Percentiles rank a stretch among this genome's conserved stretches.
Evolutionary conservation across 2,888 invertebrate genomes (phyloP).

Genomic region (Teleiodes luculella): DNA sequence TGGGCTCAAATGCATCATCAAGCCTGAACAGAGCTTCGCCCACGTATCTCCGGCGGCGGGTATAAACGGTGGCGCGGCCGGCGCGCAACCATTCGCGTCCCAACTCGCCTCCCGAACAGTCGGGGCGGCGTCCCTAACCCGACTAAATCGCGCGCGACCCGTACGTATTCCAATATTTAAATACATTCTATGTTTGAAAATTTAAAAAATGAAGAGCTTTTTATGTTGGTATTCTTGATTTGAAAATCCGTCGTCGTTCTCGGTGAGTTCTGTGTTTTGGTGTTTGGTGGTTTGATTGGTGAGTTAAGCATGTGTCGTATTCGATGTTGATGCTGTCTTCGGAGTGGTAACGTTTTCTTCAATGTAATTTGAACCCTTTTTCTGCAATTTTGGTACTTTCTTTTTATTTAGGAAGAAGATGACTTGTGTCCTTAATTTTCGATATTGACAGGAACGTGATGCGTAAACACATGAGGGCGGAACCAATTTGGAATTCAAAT

Average conservation of each 20-base stretch:
- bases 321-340: conserved; percentile 5
- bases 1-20: conserved; percentile 13
- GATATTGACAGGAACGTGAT: conserved; percentile 21
- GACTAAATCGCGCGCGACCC: conserved; percentile 56
- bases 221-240: background rate
- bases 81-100: conserved; percentile 56
- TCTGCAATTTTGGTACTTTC: background rate
- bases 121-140: conserved; percentile 52
- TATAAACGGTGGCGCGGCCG: conserved; percentile 60
- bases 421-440: conserved; percentile 6
- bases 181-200: conserved; percentile 1
- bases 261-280: conserved; percentile 13
- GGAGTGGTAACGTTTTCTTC: conserved; percentile 14
- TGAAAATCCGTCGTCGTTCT: background rate
- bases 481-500: conserved; percentile 23
- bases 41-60: conserved; percentile 47
- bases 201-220: too few relatives aligned
- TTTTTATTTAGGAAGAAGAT: background rate
- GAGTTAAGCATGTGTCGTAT: conserved; percentile 10
- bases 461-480: conserved; percentile 23
- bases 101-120: conserved; percentile 57
- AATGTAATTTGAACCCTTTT: background rate
- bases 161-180: conserved; percentile 49
- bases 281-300: conserved; percentile 13
- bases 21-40: conserved; percentile 52